phyloP scores from a whole-genome alignment of 2,113 vertebrate species.

The Pitta sordida region DNA sequence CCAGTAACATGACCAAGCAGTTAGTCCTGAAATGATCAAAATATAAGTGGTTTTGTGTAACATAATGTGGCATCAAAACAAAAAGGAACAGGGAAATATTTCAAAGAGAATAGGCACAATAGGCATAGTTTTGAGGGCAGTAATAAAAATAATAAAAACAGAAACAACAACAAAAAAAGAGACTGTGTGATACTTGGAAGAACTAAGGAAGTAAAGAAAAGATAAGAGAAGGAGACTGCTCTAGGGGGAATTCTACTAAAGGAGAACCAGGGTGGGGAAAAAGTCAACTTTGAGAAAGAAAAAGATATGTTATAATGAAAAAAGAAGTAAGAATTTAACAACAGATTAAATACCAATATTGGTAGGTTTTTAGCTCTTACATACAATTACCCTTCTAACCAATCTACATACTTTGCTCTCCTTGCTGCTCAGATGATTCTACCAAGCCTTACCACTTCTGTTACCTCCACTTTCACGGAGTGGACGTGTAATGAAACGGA shows the following conservation, averaged over 20 bases:
- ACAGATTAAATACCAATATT: background rate
- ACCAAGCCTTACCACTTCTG: background rate
- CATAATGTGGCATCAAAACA: background rate
- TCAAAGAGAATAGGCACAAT: background rate
- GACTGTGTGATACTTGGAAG: background rate
- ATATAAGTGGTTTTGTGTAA: background rate
- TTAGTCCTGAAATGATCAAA: background rate
- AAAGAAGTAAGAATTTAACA: background rate
- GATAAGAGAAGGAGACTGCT: background rate
- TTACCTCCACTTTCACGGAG: background rate
- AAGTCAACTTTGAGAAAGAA: background rate
- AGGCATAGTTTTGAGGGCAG: background rate
- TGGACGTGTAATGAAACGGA: background rate
- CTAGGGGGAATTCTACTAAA: background rate
- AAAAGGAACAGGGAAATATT: background rate
- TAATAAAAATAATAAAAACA: background rate
- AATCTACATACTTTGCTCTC: background rate
- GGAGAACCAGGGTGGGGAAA: fast-evolving
- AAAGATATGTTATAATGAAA: background rate
- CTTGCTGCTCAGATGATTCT: background rate
- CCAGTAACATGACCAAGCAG: fast-evolving
- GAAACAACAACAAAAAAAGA: background rate
- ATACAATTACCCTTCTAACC: background rate
- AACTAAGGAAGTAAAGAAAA: background rate
- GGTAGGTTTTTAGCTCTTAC: background rate